Evolutionary conservation across 2,888 invertebrate genomes (phyloP), one percentile per base, ranked within the genome.

Genomic region (Bombyx huttoni): DNA sequence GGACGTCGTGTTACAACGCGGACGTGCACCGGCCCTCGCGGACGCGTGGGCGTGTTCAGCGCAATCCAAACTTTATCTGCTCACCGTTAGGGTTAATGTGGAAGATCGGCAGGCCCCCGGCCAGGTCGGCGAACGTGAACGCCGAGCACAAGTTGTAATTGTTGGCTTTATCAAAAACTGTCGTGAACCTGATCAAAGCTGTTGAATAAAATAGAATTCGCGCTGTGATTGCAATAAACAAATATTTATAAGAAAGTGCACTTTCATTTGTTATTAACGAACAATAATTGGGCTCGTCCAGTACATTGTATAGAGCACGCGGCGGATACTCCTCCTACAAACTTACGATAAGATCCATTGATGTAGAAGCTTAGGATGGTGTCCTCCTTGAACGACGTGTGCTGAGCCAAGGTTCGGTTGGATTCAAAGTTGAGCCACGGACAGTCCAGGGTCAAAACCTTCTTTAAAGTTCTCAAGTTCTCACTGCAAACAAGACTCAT

Each of bases 321-420:
- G 1, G 9, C 14, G 10, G 7, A n/a, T 14, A 13, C 10, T 13
- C 13, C 10, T 13, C 13, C 5, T 47, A 1, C 8, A 24, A 47
- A 76, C 84, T 78, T 54, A 85, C 85, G 78, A 52, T 85, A 85
- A 0, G 57, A 56, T 0, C 70, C 78, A 1, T 61, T 62, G 46
- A 74, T 68, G n/a, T 60, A 59, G 59, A 70, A 83, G 50, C 52
- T 54, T 60, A 65, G 83, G 0, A 49, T 46, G 0, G 51, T 49
- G 51, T 81, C 81, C 46, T 83, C 83, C 0, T 52, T 10, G 33
- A 64, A 56, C 0, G 74, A 67, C 2, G 47, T 9, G 57, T 86
- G 84, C 56, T 82, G 81, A 33, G 76, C 65, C 24, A 77, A 61
- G 0, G 61, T 68, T 0, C 85, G 64, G 53, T 70, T 69, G 0